Base-by-base conservation (phyloP, 2,888 invertebrate genomes). In the Aproaerema taeniolella region DNA sequence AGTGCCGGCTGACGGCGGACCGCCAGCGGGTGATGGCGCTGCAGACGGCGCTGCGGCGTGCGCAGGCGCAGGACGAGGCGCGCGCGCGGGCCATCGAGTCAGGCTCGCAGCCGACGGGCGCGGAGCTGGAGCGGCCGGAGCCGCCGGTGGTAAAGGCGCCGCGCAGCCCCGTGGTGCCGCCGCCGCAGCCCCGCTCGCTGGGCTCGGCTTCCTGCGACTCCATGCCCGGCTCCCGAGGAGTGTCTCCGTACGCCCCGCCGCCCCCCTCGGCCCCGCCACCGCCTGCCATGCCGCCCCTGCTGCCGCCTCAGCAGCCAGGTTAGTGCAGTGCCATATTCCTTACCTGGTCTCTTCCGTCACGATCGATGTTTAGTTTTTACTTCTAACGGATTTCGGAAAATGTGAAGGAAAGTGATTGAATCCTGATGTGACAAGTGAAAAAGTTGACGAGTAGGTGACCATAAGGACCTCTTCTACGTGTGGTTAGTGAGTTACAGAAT, bases 11-110 rank as follows among this genome's bases (percentile, higher is more conserved):
- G 42, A 96, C 96, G 0, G 93, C 94, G 0, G 95, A 96, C 63
- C 82, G 97, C 32, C 96, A 96, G 78, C 87, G 93, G 11, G 94
- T 96, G 42, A 97, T 96, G 96, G 96, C 96, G 43, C 82, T 89
- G 63, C 95, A 96, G 83, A 96, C 95, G 15, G 95, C 96, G 0
- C 68, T 94, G 50, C 77, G 95, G 34, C 89, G 96, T 35, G 95
- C 95, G 31, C 93, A 95, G 71, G 94, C 94, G 38, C 95, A 95
- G 80, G 95, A 95, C 64, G 95, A 95, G 68, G 91, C 91, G 35
- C 74, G 90, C 3, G 87, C 88, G 49, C 69, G 90, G 1, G 74
- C 87, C 1, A 46, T 63, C 35, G 79, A 83, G 13, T 56, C 77
- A 24, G 86, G 87, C n/a, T 54, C 80, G 45, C 86, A 78, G 26